These are phyloP conservation scores for Hippocampus abdominalis DNA, from an alignment of 2,113 vertebrate species.

Conservation along the genomic window DNA sequence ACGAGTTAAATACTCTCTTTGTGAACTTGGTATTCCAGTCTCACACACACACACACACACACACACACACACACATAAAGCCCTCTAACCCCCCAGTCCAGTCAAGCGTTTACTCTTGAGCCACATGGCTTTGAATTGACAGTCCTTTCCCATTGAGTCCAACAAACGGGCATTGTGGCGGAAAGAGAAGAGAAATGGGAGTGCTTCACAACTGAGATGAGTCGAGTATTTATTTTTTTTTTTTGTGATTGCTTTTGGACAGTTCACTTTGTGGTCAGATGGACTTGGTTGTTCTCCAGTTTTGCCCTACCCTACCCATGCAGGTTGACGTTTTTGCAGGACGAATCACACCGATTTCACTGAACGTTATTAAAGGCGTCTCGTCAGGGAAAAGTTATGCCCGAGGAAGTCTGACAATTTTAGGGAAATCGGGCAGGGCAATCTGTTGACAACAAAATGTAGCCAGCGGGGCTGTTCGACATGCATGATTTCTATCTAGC, in stretches of 20 bases:
- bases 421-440: neutral
- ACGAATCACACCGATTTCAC: conserved; percentile 32
- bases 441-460: conserved; percentile 18
- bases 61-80: conserved; percentile 36
- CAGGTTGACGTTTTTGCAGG: conserved; percentile 15
- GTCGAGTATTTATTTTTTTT: conserved; percentile 39
- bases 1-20: conserved; percentile 54
- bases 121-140: conserved; percentile 67
- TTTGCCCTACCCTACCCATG: conserved; percentile 37
- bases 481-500: conserved; percentile 36
- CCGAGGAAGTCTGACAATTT: conserved; percentile 25
- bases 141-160: conserved; percentile 37
- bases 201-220: conserved; percentile 22
- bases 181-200: conserved; percentile 27
- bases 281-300: conserved; percentile 47
- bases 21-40: conserved; percentile 51
- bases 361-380: neutral
- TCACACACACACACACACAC: conserved; percentile 37
- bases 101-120: conserved; percentile 50
- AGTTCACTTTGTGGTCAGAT: conserved; percentile 32
- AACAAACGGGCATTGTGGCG: conserved; percentile 30
- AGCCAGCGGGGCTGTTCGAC: conserved; percentile 30
- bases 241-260: conserved; percentile 33
- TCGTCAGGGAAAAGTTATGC: conserved; percentile 3
- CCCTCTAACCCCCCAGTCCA: conserved; percentile 40